These are phyloP conservation scores for Pipa parva DNA, from an alignment of 2,113 vertebrate species.

Conservation along the genomic window DNA sequence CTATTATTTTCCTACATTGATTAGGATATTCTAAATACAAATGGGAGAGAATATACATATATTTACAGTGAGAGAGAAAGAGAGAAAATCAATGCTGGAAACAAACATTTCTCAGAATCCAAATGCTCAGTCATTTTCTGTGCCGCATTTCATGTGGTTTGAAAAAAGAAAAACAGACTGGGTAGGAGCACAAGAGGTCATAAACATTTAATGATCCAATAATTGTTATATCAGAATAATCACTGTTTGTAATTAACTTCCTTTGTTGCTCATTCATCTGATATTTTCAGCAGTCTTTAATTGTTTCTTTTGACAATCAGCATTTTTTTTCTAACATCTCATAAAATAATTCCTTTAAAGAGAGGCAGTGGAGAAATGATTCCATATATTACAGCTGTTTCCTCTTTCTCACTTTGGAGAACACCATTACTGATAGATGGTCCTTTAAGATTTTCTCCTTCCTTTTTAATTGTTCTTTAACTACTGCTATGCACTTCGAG, in stretches of 20 bases:
- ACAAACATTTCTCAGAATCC: too few species aligned
- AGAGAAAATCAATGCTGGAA: too few species aligned
- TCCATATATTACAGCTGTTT: slow-evolving; percentile 46
- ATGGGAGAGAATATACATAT: too few species aligned
- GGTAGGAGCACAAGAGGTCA: slow-evolving; percentile 66
- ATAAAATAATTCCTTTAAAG: slow-evolving; percentile 56
- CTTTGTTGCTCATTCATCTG: slow-evolving; percentile 58
- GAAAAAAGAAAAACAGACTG: slow-evolving; percentile 14
- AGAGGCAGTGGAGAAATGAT: slow-evolving; percentile 48
- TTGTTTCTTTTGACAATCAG: slow-evolving; percentile 59
- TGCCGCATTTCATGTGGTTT: slow-evolving; percentile 6
- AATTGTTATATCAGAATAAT: slow-evolving; percentile 76
- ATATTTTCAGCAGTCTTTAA: slow-evolving; percentile 60
- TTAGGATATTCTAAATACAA: too few species aligned
- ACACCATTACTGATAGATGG: slow-evolving; percentile 13
- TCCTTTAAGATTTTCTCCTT: background rate
- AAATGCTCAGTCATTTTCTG: background rate
- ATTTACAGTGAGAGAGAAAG: too few species aligned
- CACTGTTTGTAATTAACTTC: slow-evolving; percentile 74
- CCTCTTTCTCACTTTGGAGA: slow-evolving; percentile 39
- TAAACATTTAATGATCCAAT: slow-evolving; percentile 78
- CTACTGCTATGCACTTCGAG: slow-evolving; percentile 30
- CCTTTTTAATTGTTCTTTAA: slow-evolving; percentile 18
- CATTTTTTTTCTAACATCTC: slow-evolving; percentile 60
- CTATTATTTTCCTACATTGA: too few species aligned